phyloP scores from a whole-genome alignment of 2,797 vertebrate species.

The Percopsis omiscomaycus region DNA sequence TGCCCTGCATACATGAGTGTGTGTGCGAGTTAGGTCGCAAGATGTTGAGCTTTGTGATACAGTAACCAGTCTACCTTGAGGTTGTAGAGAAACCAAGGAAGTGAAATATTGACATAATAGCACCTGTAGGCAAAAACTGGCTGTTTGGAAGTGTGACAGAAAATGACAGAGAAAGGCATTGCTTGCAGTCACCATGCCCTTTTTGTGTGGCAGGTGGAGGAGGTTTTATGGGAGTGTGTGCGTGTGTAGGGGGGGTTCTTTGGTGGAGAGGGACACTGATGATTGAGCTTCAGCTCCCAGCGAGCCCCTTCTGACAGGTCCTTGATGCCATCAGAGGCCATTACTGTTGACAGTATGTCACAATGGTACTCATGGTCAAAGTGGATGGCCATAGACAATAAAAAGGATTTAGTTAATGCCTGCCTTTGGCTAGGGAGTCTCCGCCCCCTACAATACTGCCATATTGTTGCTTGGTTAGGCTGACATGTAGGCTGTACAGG shows the following conservation, averaged over 20 bases:
- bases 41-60: too few relatives aligned
- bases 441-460: slow-evolving; percentile 3
- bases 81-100: too few relatives aligned
- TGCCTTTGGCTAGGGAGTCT: slow-evolving; percentile 2
- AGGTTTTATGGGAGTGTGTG: slow-evolving; percentile 43
- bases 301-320: slow-evolving; percentile 64
- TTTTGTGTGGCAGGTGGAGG: slow-evolving; percentile 71
- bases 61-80: too few relatives aligned
- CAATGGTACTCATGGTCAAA: slow-evolving; percentile 47
- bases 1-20: slow-evolving; percentile 15
- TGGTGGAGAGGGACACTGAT: slow-evolving; percentile 63
- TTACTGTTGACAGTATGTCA: slow-evolving; percentile 68
- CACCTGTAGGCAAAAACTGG: slow-evolving; percentile 35
- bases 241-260: slow-evolving; percentile 35
- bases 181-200: slow-evolving; percentile 61
- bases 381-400: slow-evolving; percentile 42
- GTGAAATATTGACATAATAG: slow-evolving; percentile 34
- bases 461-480: slow-evolving; percentile 14
- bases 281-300: slow-evolving; percentile 69
- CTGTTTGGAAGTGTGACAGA: slow-evolving; percentile 47
- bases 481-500: slow-evolving; percentile 1
- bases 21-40: not conserved
- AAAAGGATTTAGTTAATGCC: slow-evolving; percentile 37
- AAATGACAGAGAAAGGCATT: slow-evolving; percentile 63
- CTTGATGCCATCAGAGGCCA: slow-evolving; percentile 69